Base-by-base conservation (phyloP, 1,140 invertebrate species). In the Bilobella aurantiaca region DNA sequence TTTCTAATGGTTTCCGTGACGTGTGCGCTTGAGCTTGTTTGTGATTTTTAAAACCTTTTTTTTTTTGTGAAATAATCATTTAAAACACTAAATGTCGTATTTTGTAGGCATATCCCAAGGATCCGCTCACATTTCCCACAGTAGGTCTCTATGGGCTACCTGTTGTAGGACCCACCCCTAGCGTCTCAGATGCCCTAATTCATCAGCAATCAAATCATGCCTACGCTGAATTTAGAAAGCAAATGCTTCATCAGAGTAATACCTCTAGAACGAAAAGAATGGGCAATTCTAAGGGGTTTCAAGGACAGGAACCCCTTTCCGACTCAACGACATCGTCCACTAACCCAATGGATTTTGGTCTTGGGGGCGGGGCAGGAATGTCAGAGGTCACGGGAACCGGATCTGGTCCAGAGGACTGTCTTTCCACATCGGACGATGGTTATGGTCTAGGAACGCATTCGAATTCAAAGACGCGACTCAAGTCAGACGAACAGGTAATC, bases 81-180 rank as follows among this genome's bases (percentile, higher is more conserved):
- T n/a, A 3, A 14, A 21, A 28, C 16, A 28, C n/a, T 30, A 23
- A 58, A 14, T 66, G 18, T 70, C 65, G 58, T 31, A 14, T 49
- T 60, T 42, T 60, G 73, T 86, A 88, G 75, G 85, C 85, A 0
- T 88, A 87, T 70, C 85, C 86, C 0, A 84, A 85, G 63, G 83
- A 87, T 74, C 83, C 85, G 0, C 68, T 87, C 0, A 76, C 79
- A 0, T 78, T 87, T 3, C 80, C 82, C 0, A 31, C 71, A n/a
- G 75, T 82, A 0, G 76, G 76, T 2, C 46, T 74, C 28, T 74
- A 70, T 32, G 69, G 73, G 14, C 60, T 73, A 28, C 73, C 70
- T 18, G 12, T 72, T 3, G n/a, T n/a, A n/a, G 78, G 79, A 1
- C 75, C 77, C 0, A 73, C 79, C 76, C 8, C 79, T 81, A 69